Conservation (phyloP, 2,113 vertebrate species). For the Pelobates fuscus region DNA sequence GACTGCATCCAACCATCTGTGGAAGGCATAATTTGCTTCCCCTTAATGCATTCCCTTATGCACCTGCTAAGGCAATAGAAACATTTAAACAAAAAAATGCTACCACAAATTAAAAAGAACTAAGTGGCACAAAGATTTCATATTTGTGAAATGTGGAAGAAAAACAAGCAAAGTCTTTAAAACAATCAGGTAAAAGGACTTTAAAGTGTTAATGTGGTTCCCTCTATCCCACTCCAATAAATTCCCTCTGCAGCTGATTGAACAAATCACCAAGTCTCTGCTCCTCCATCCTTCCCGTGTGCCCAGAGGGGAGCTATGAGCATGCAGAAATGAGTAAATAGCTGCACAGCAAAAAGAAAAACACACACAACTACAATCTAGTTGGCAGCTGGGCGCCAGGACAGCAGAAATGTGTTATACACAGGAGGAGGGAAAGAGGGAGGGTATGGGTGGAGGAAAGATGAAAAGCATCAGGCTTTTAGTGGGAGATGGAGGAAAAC, state of each 20-base stretch:
- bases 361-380: conserved; percentile 35
- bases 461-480: background rate
- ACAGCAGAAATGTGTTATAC: conserved; percentile 44
- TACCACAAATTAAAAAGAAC: no score
- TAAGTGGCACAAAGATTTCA: no score
- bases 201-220: conserved; percentile 7
- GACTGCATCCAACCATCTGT: no score
- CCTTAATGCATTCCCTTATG: no score
- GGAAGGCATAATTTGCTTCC: no score
- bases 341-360: conserved; percentile 33
- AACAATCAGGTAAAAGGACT: background rate
- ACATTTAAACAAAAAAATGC: no score
- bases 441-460: background rate
- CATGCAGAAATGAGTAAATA: conserved; percentile 46
- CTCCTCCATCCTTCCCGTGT: conserved; percentile 32
- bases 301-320: conserved; percentile 44
- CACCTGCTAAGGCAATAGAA: no score
- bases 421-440: conserved; percentile 8
- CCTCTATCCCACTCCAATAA: conserved; percentile 24
- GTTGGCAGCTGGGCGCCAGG: conserved; percentile 40
- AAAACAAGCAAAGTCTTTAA: no score
- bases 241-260: conserved; percentile 39
- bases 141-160: no score
- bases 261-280: conserved; percentile 39
- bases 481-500: background rate